These are phyloP conservation scores for Drosophila pallidifrons DNA, from an alignment of 1,140 invertebrate genomes.

Conservation along the genomic window DNA sequence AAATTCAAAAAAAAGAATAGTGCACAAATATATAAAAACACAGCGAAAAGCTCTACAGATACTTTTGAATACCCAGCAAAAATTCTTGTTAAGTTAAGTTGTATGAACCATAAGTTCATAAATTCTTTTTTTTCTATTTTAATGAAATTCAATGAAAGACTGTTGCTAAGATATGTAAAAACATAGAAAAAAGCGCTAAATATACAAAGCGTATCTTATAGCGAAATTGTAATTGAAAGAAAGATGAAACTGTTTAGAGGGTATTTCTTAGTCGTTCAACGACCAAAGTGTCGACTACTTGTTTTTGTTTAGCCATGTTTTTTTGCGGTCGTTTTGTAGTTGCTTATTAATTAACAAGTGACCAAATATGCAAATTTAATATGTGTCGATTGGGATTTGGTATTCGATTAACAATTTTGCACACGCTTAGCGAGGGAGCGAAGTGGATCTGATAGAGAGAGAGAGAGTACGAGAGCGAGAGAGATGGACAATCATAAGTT, in stretches of 20 bases:
- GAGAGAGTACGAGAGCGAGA: background rate
- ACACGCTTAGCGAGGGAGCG: background rate
- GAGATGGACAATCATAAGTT: constrained; percentile 60
- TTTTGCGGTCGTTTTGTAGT: constrained; percentile 38
- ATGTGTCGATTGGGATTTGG: constrained; percentile 47
- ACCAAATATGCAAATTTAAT: constrained; percentile 77
- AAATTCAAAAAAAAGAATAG: too few relatives aligned
- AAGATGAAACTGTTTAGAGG: background rate
- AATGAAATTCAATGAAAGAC: too few relatives aligned
- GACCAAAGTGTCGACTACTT: background rate
- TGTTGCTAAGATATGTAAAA: too few relatives aligned
- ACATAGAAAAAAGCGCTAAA: background rate
- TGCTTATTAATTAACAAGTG: constrained; percentile 80
- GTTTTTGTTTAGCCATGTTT: constrained; percentile 31
- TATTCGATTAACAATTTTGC: constrained; percentile 42
- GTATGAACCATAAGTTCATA: background rate
- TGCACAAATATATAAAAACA: too few relatives aligned
- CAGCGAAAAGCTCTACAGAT: constrained; percentile 10
- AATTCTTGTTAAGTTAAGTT: background rate
- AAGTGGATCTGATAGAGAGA: background rate
- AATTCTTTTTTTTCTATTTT: too few relatives aligned
- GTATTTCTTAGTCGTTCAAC: constrained; percentile 3
- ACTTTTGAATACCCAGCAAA: constrained; percentile 25
- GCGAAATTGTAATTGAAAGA: background rate
- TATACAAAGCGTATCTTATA: background rate